These are phyloP conservation scores for Bombus affinis DNA, from an alignment of 1,140 invertebrate genomes.

Conservation along the genomic window DNA sequence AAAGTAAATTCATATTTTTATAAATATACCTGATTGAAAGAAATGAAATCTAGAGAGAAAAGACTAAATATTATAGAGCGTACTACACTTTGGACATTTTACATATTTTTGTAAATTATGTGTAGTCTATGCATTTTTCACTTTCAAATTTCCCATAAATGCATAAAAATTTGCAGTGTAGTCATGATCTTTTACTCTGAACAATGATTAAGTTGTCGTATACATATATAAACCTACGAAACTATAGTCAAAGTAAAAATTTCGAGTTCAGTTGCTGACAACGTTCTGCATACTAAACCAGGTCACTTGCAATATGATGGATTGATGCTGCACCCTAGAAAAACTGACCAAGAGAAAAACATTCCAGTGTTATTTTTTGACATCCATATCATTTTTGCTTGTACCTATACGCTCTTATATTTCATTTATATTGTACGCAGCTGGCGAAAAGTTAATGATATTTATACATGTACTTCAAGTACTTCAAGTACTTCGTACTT, in stretches of 20 bases:
- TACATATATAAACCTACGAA: neutral
- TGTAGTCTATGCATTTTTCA: too few species aligned
- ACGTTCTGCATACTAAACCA: slow-evolving; percentile 13
- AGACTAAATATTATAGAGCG: too few species aligned
- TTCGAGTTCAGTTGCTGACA: slow-evolving; percentile 4
- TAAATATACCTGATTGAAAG: too few species aligned
- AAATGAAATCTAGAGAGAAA: too few species aligned
- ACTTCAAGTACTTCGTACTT: neutral
- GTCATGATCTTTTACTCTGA: neutral
- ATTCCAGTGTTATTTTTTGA: slow-evolving; percentile 3
- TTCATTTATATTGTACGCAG: neutral
- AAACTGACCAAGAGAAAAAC: slow-evolving; percentile 18
- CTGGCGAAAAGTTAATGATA: neutral
- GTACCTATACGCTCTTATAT: neutral
- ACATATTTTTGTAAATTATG: too few species aligned
- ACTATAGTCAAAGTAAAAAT: neutral
- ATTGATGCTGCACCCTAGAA: slow-evolving; percentile 9
- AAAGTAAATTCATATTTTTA: neutral
- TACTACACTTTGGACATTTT: too few species aligned
- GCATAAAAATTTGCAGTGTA: neutral
- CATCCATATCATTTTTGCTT: neutral
- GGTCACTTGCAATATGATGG: slow-evolving; percentile 21
- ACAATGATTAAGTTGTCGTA: neutral
- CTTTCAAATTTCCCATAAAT: too few species aligned
- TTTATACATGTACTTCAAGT: neutral